Conservation (phyloP, 1,140 invertebrate species). For the Neodiprion fabricii region DNA sequence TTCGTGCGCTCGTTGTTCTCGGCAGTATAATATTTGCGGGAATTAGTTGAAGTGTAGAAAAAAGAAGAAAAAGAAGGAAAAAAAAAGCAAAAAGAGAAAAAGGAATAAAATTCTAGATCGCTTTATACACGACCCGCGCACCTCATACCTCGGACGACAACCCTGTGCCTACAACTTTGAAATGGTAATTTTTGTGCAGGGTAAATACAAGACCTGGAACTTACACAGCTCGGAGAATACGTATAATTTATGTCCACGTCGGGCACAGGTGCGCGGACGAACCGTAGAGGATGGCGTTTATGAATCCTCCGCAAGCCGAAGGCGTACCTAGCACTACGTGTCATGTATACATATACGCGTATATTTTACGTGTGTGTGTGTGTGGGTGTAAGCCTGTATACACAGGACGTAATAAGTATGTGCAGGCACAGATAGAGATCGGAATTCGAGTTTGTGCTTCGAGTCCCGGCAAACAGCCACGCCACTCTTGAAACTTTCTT, state of each 20-base stretch:
- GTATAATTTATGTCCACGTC: neutral
- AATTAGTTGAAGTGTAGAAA: neutral
- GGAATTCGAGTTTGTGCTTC: neutral
- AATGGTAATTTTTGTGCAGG: no score
- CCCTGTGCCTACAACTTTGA: neutral
- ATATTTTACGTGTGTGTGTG: no score
- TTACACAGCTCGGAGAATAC: neutral
- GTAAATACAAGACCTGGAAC: neutral
- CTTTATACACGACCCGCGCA: neutral
- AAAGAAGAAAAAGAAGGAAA: no score
- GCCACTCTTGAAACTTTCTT: neutral
- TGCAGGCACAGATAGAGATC: neutral
- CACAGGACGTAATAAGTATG: no score
- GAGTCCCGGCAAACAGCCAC: neutral
- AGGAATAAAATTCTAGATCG: neutral
- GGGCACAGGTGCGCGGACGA: neutral
- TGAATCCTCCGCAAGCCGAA: neutral
- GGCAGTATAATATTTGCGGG: neutral
- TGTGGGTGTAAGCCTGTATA: neutral
- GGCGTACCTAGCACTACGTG: neutral
- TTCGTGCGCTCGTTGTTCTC: neutral
- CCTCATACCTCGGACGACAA: neutral
- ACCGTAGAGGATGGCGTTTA: slow-evolving; percentile 4
- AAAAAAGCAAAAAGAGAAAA: neutral
- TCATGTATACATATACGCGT: no score